phyloP scores from a whole-genome alignment of 2,797 vertebrate species.

The Sebastes variabilis region DNA sequence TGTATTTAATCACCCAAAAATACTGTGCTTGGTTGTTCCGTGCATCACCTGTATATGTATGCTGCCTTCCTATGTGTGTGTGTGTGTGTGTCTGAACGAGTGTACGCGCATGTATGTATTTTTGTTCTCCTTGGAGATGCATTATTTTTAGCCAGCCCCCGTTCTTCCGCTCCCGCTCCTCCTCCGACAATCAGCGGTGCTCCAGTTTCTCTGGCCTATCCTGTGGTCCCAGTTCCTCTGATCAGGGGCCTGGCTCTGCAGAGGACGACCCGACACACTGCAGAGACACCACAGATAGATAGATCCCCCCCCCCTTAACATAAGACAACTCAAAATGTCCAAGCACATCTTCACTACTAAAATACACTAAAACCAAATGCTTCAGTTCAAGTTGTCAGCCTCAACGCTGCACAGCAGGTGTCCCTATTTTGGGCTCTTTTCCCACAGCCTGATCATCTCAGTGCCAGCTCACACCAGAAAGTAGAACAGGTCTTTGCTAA shows the following conservation, averaged over 20 bases:
- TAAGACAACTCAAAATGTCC: neutral
- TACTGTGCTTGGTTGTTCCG: neutral
- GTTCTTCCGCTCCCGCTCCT: constrained; percentile 72
- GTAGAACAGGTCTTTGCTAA: constrained; percentile 15
- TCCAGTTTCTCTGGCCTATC: constrained; percentile 84
- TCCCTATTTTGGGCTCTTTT: neutral
- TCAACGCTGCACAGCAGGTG: neutral
- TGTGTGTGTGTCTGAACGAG: constrained; percentile 31
- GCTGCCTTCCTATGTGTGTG: constrained; percentile 16
- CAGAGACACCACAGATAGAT: neutral
- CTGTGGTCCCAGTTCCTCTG: constrained; percentile 75
- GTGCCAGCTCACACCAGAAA: constrained; percentile 15
- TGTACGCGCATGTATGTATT: constrained; percentile 74
- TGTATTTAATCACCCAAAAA: neutral
- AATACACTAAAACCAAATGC: neutral
- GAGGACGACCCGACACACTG: constrained; percentile 48
- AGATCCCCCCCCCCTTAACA: neutral
- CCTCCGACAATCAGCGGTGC: constrained; percentile 81
- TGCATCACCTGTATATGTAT: constrained; percentile 14
- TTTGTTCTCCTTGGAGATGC: constrained; percentile 84
- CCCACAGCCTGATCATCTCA: neutral
- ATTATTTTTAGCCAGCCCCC: constrained; percentile 86
- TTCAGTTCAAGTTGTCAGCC: neutral
- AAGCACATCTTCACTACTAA: neutral
- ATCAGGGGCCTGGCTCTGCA: constrained; percentile 66